Evolutionary conservation across 2,797 vertebrate genomes (phyloP), one percentile per base, ranked within the genome.

Genomic region (Phoxinus dragarum): DNA sequence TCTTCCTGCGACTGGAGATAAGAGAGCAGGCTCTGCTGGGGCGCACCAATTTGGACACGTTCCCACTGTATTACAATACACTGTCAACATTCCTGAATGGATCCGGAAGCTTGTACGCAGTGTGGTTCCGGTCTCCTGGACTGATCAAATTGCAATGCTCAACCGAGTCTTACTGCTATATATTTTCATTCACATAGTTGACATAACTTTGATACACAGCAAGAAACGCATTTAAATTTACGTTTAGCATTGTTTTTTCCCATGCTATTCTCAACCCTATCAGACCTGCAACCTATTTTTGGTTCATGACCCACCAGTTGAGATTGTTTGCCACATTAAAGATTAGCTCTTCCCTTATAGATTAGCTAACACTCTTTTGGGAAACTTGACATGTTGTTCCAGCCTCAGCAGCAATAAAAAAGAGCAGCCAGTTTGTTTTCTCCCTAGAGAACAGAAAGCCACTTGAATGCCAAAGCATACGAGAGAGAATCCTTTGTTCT

Each of bases 1-100:
- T 92, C 90, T 93, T 88, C 86, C 92, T 93, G 91, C 31, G 86
- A 23, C 81, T 80, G 86, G 47, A 93, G 93, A 94, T 93, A 94
- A 92, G 89, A 88, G 87, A 84, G 90, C 81, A 56, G 84, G 82
- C 84, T 88, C 86, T 86, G 85, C 82, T 87, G 83, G 40, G 75
- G 56, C 68, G 74, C 89, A 92, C 90, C 91, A 93, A 93, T 91
- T 90, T 93, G 92, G 92, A 91, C 76, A 44, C n/a, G 8, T 81
- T 93, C 91, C 92, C 82, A 73, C 78, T 85, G 86, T 87, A 89
- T 90, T 87, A 90, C 90, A 90, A 87, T 90, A 86, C 75, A 88
- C 81, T 87, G 87, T 89, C 88, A 80, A 61, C 86, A 77, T 80
- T 87, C 80, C 83, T 81, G 84, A 66, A 67, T 79, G 54, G 71